A percentile compares a stretch with the other conserved stretches of the same genome.
Evolutionary conservation across 2,888 invertebrate species (phyloP).

Genomic region (Perizoma flavofasciatum): DNA sequence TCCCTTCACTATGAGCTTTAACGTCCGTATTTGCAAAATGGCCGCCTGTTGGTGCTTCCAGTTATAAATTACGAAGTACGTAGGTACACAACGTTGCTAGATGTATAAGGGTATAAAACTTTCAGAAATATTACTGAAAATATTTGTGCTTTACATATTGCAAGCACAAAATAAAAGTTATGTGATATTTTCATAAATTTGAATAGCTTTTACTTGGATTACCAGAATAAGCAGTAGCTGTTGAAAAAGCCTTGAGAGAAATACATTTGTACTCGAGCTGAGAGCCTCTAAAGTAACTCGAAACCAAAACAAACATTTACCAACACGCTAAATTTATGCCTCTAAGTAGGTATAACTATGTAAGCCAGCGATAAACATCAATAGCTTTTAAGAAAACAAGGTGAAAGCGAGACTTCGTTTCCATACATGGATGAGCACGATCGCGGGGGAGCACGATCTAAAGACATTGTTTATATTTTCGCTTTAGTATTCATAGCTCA

Average conservation of each 20-base stretch:
- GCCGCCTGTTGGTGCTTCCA: constrained; percentile 31
- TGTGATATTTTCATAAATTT: too few relatives aligned
- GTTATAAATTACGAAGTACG: constrained; percentile 31
- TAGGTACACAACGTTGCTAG: constrained; percentile 11
- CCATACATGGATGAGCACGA: constrained; percentile 27
- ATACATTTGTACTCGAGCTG: too few relatives aligned
- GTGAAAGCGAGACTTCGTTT: constrained; percentile 16
- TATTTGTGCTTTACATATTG: constrained; percentile 8
- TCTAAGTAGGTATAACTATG: too few relatives aligned
- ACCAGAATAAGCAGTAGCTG: too few relatives aligned
- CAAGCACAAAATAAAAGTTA: not conserved
- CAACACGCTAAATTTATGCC: too few relatives aligned
- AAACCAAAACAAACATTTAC: too few relatives aligned
- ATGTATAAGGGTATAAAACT: constrained; percentile 21
- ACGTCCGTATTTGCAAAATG: constrained; percentile 53
- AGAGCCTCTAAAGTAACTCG: too few relatives aligned
- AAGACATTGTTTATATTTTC: constrained; percentile 42
- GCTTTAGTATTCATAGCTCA: constrained; percentile 41
- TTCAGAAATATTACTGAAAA: constrained; percentile 14
- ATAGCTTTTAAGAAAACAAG: constrained; percentile 19
- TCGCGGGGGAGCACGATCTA: constrained; percentile 27
- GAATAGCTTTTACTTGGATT: too few relatives aligned
- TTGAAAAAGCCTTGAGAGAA: too few relatives aligned
- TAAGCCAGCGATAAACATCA: constrained; percentile 2
- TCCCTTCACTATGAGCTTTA: constrained; percentile 46